Evolutionary conservation across 2,797 vertebrate genomes (phyloP).

Genomic region (Semotilus atromaculatus): DNA sequence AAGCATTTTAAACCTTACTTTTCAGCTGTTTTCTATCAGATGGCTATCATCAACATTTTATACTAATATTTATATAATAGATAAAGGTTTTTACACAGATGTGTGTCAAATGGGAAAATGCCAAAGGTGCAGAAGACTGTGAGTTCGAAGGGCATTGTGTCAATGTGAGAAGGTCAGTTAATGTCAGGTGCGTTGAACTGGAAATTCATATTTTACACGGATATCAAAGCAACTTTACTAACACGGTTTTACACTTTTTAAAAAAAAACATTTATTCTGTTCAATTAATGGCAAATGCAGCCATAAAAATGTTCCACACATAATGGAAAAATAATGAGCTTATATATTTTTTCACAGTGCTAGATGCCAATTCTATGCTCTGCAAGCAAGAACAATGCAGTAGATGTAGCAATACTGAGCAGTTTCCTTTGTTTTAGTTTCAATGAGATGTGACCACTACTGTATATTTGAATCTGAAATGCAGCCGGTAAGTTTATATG

Average conservation of each 20-base stretch:
- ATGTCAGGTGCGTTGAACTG: constrained; percentile 45
- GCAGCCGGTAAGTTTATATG: constrained; percentile 23
- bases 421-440: constrained; percentile 4
- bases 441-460: constrained; percentile 1
- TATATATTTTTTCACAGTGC: neutral
- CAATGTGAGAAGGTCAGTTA: constrained; percentile 53
- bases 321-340: constrained; percentile 39
- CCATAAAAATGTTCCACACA: neutral
- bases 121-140: neutral
- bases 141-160: constrained; percentile 42
- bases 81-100: constrained; percentile 15
- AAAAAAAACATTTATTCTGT: constrained; percentile 1
- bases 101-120: constrained; percentile 28
- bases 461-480: constrained; percentile 24
- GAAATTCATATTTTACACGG: constrained; percentile 18
- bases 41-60: neutral
- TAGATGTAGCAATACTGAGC: constrained; percentile 7
- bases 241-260: neutral
- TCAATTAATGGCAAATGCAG: constrained; percentile 10
- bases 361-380: constrained; percentile 17
- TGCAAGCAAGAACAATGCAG: neutral
- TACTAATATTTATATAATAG: neutral
- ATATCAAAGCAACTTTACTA: constrained; percentile 21
- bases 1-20: neutral
- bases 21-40: neutral